These are phyloP conservation scores for Dynastes tityus DNA, from an alignment of 2,888 invertebrate genomes.

Conservation along the genomic window DNA sequence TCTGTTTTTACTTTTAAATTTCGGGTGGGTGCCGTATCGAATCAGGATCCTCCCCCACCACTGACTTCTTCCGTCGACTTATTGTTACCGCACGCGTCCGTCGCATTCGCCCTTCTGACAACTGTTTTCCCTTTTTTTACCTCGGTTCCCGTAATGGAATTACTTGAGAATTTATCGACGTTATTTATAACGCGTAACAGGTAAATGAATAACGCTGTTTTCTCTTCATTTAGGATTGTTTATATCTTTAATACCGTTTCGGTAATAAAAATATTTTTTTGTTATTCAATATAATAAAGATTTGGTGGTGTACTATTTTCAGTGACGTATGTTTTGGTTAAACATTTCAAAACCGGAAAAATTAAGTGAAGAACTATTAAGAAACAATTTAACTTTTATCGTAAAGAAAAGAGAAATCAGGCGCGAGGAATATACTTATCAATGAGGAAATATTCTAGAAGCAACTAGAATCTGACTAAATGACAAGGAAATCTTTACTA, in stretches of 20 bases:
- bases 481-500: too few relatives aligned
- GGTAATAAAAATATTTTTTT: background rate
- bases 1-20: constrained; percentile 52
- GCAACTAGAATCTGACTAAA: too few relatives aligned
- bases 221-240: constrained; percentile 21
- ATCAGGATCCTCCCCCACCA: background rate
- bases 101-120: constrained; percentile 27
- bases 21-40: constrained; percentile 36
- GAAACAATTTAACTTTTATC: too few relatives aligned
- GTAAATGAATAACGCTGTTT: constrained; percentile 28
- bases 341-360: too few relatives aligned
- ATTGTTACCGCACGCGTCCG: constrained; percentile 34
- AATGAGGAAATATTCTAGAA: too few relatives aligned
- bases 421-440: too few relatives aligned
- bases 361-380: too few relatives aligned
- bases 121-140: constrained; percentile 20
- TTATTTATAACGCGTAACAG: constrained; percentile 46
- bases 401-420: too few relatives aligned
- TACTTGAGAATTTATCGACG: constrained; percentile 36
- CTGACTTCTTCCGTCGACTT: constrained; percentile 1
- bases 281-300: too few relatives aligned
- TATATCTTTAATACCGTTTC: constrained; percentile 17
- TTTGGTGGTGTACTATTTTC: too few relatives aligned
- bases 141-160: constrained; percentile 16
- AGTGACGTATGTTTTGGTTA: too few relatives aligned